Evolutionary conservation across 2,113 vertebrate genomes (phyloP).

Genomic region (Zosterops japonicus): DNA sequence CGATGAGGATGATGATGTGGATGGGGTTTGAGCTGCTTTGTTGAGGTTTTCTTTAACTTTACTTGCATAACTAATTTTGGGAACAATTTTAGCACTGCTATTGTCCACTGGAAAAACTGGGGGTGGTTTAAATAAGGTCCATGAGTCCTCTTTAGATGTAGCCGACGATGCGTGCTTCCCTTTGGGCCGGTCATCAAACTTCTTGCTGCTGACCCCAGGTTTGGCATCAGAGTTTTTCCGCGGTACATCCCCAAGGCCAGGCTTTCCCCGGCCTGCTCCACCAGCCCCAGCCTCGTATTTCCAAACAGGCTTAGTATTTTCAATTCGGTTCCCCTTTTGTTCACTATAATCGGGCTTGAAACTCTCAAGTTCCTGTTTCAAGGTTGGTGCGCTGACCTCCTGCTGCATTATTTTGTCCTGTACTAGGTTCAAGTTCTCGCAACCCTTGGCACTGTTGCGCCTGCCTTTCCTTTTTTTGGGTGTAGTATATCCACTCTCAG

Average conservation of each 20-base stretch:
- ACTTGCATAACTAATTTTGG: conserved; percentile 99
- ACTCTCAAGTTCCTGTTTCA: conserved; percentile 82
- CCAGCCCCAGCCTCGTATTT: conserved; percentile 80
- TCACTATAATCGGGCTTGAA: conserved; percentile 80
- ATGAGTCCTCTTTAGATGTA: conserved; percentile 92
- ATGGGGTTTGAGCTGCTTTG: conserved; percentile 86
- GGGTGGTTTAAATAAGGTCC: conserved; percentile 97
- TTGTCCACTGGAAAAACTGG: conserved; percentile 99
- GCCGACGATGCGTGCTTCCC: conserved; percentile 83
- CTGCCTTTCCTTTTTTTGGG: conserved; percentile 91
- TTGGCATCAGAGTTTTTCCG: conserved; percentile 91
- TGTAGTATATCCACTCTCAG: conserved; percentile 92
- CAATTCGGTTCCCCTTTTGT: conserved; percentile 79
- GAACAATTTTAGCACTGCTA: conserved; percentile 99
- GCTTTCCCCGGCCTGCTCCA: conserved; percentile 74
- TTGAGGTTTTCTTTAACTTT: conserved; percentile 99
- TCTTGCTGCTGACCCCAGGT: conserved; percentile 83
- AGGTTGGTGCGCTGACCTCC: conserved; percentile 66
- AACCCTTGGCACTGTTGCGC: conserved; percentile 86
- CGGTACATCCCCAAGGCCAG: conserved; percentile 77
- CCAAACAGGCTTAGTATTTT: conserved; percentile 78
- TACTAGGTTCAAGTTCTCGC: conserved; percentile 83
- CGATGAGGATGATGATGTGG: conserved; percentile 47
- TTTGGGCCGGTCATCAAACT: conserved; percentile 92
- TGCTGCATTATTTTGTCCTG: conserved; percentile 87